Percentiles rank a stretch among this genome's conserved stretches.
phyloP scores from a whole-genome alignment of 2,797 vertebrate genomes.

The Phalloptychus januarius region DNA sequence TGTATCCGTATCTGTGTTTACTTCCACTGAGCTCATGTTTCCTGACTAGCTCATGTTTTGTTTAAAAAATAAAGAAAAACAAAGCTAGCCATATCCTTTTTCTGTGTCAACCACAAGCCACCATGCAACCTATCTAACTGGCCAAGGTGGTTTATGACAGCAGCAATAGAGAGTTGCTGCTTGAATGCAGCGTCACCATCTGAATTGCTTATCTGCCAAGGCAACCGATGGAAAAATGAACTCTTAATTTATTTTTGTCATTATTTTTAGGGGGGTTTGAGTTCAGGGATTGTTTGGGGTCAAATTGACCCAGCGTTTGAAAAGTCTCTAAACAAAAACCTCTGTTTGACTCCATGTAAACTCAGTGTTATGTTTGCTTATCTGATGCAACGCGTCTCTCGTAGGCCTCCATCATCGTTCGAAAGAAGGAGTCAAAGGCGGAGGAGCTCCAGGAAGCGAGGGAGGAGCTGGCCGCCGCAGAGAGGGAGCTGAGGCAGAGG shows the following conservation, averaged over 20 bases:
- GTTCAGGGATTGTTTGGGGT: not conserved
- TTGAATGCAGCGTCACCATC: not conserved
- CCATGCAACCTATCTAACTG: not conserved
- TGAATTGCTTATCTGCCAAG: not conserved
- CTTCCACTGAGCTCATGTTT: not conserved
- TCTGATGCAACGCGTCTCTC: conserved; percentile 16
- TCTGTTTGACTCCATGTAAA: not conserved
- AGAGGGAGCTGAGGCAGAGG: conserved; percentile 87
- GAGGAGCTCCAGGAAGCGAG: conserved; percentile 93
- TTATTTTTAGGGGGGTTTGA: too few species aligned
- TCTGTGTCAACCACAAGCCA: not conserved
- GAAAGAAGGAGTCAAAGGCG: conserved; percentile 93
- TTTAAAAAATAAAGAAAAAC: not conserved
- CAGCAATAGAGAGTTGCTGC: not conserved
- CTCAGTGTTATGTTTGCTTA: conserved; percentile 30
- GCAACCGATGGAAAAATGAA: not conserved
- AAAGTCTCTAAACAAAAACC: not conserved
- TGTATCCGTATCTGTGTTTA: not conserved
- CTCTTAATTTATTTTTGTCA: not conserved
- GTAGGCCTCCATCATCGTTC: conserved; percentile 92
- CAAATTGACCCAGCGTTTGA: not conserved
- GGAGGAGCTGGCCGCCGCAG: conserved; percentile 85
- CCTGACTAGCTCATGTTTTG: not conserved
- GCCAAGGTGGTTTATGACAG: not conserved
- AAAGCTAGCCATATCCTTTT: not conserved